Evolutionary conservation across 2,888 invertebrate genomes (phyloP).

Genomic region (Idaea dimidiata): DNA sequence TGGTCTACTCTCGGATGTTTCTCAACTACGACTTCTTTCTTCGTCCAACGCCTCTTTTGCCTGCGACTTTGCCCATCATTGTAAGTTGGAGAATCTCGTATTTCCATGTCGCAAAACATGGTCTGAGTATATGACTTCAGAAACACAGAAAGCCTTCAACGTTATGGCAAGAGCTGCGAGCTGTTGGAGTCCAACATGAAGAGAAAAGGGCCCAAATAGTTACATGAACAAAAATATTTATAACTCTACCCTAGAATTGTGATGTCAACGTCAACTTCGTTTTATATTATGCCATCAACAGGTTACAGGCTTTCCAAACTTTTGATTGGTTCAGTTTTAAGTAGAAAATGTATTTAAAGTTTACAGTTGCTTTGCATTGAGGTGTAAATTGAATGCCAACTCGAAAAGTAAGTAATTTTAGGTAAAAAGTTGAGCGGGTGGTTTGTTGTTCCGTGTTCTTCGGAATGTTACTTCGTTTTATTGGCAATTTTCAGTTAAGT

Average conservation of each 20-base stretch:
- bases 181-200: no score
- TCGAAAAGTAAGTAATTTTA: conserved; percentile 48
- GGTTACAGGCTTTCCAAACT: conserved; percentile 36
- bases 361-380: conserved; percentile 48
- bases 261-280: conserved; percentile 12
- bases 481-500: not conserved
- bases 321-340: conserved; percentile 56
- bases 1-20: no score
- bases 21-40: no score
- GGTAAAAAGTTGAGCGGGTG: conserved; percentile 40
- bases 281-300: conserved; percentile 18
- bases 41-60: no score
- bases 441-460: conserved; percentile 23
- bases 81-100: no score
- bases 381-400: conserved; percentile 63
- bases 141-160: no score
- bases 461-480: not conserved
- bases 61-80: no score
- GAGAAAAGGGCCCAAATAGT: no score
- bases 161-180: no score
- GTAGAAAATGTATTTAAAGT: conserved; percentile 58
- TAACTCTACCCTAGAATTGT: conserved; percentile 9
- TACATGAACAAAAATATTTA: not conserved
- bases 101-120: no score
- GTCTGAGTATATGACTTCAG: no score